Evolutionary conservation across 2,113 vertebrate genomes (phyloP).

Genomic region (Phrynosoma blainvillii): DNA sequence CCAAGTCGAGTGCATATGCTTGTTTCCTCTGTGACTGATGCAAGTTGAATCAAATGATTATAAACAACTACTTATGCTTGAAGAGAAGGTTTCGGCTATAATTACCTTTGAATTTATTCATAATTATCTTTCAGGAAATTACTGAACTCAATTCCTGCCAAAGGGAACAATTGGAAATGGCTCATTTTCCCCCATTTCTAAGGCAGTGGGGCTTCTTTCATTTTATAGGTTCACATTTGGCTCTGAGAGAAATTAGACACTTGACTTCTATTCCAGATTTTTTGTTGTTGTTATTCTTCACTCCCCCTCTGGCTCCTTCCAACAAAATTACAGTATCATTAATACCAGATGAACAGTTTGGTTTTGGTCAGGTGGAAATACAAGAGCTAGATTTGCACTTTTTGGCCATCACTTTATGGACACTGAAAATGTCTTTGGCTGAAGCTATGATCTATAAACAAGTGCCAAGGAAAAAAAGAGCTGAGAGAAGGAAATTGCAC

Average conservation of each 20-base stretch:
- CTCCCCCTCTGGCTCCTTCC: neutral
- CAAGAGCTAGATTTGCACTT: neutral
- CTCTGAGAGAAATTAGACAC: slow-evolving; percentile 21
- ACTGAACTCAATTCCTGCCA: slow-evolving; percentile 46
- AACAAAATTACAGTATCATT: neutral
- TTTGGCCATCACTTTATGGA: neutral
- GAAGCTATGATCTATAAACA: neutral
- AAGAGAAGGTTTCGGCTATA: slow-evolving; percentile 49
- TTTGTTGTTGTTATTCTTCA: neutral
- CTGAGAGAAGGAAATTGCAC: neutral
- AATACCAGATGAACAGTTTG: slow-evolving; percentile 11
- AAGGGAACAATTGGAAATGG: slow-evolving; percentile 49
- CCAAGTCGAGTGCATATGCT: slow-evolving; percentile 62
- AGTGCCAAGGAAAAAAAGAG: neutral
- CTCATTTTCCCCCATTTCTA: slow-evolving; percentile 17
- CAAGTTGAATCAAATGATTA: slow-evolving; percentile 34
- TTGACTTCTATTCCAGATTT: slow-evolving; percentile 21
- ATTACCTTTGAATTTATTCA: slow-evolving; percentile 53
- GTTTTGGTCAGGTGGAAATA: slow-evolving; percentile 27
- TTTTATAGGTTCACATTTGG: slow-evolving; percentile 9
- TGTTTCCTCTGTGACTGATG: slow-evolving; percentile 55
- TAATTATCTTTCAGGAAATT: slow-evolving; percentile 42
- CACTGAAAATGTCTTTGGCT: neutral
- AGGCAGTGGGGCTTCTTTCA: slow-evolving; percentile 29
- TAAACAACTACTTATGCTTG: slow-evolving; percentile 52